Evolutionary conservation across 2,797 vertebrate species (phyloP), one percentile per base, ranked within the genome.

Genomic region (Sebastes vulpes): DNA sequence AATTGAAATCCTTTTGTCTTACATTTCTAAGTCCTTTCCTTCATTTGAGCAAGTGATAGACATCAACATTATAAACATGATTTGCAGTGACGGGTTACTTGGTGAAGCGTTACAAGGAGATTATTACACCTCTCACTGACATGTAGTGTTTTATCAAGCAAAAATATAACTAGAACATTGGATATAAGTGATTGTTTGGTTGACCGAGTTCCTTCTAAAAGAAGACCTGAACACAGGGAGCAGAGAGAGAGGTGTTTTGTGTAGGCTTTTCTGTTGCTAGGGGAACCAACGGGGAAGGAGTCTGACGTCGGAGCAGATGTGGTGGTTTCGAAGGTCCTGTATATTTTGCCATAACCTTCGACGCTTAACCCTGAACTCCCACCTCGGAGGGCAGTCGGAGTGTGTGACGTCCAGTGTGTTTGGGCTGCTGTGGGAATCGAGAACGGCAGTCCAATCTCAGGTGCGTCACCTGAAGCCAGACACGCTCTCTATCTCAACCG

Each of bases 391-490:
- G 46, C 59, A 50, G 42, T 7, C 1, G 28, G 38, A 56, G 29
- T 14, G 54, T 25, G 72, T 48, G 56, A 46, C 21, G 25, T 65
- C 42, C 10, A 9, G 14, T 54, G 52, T 67, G 63, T 66, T 77
- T 29, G 26, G 57, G 31, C 20, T 46, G 63, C 64, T 48, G 61
- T 9, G 26, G 68, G 72, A 90, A 93, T 88, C 46, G 75, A 91
- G 86, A 89, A 50, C 87, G 90, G 86, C 90, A 84, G 81, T 86
- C 81, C 78, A 92, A 94, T 94, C 90, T 83, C 85, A 82, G 79
- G 64, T 58, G 76, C 53, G 46, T 91, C 89, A 86, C 83, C 82
- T 72, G 84, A 73, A 74, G 81, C 58, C 73, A 79, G 76, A 82
- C 48, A 69, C 82, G 73, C 77, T 86, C 74, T 85, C 67, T 56